Evolutionary conservation across 1,140 invertebrate genomes (phyloP).

Genomic region (Zaprionus kolodkinae): DNA sequence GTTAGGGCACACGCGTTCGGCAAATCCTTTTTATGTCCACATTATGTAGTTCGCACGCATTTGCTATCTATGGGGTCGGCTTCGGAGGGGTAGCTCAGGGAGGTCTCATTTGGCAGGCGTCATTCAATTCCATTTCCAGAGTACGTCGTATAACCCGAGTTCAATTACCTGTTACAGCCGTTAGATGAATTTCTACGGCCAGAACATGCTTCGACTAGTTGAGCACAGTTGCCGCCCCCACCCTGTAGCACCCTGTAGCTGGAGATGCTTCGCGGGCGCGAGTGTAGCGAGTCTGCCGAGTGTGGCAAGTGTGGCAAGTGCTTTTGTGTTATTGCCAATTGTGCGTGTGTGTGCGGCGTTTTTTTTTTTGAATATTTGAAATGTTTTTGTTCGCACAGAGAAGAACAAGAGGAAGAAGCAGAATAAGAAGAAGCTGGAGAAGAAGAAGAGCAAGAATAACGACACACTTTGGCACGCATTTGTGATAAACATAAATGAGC

Average conservation of each 20-base stretch:
- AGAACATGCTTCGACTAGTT: conserved; percentile 80
- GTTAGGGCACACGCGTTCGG: conserved; percentile 36
- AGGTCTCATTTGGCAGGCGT: conserved; percentile 44
- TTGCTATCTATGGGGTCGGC: conserved; percentile 48
- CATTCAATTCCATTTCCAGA: conserved; percentile 79
- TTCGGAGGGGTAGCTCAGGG: neutral
- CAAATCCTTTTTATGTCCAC: conserved; percentile 84
- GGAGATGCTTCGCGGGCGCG: conserved; percentile 19
- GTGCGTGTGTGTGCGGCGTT: conserved; percentile 18
- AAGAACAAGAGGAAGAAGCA: conserved; percentile 19
- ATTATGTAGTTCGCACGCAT: conserved; percentile 80
- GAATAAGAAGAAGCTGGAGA: neutral
- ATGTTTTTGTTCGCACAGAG: conserved; percentile 76
- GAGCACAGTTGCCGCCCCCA: conserved; percentile 40
- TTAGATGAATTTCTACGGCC: conserved; percentile 84
- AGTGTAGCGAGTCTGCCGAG: neutral
- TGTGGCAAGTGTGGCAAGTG: conserved; percentile 25
- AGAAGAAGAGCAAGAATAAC: conserved; percentile 65
- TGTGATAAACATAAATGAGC: conserved; percentile 84
- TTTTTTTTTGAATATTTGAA: conserved; percentile 75
- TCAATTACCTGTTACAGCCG: conserved; percentile 84
- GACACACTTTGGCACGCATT: conserved; percentile 84
- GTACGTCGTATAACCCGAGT: conserved; percentile 78
- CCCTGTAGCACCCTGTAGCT: neutral
- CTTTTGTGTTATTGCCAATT: conserved; percentile 43